Conservation (phyloP, 2,888 invertebrate genomes). For the Hemicrepidius hirtus region DNA sequence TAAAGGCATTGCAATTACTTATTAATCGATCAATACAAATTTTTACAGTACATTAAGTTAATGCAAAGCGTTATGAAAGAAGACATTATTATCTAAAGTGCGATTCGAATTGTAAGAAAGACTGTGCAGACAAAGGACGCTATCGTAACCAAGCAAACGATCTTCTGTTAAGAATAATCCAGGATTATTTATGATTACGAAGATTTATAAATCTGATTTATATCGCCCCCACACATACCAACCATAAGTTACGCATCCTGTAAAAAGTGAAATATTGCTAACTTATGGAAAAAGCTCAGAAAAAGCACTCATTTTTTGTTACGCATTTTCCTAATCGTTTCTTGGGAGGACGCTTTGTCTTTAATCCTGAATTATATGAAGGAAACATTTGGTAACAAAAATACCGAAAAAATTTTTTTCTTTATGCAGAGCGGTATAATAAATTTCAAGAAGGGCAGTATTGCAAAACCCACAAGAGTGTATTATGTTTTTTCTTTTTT, state of each 20-base stretch:
- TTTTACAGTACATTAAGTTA: neutral
- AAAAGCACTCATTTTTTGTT: constrained; percentile 25
- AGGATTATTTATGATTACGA: constrained; percentile 41
- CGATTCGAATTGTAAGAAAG: neutral
- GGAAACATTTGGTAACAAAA: constrained; percentile 7
- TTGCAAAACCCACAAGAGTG: no score
- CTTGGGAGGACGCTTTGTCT: constrained; percentile 27
- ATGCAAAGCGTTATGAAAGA: constrained; percentile 2
- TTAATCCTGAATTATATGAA: constrained; percentile 29
- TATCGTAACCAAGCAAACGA: constrained; percentile 18
- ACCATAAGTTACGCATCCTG: constrained; percentile 42
- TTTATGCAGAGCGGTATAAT: neutral
- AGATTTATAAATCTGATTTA: constrained; percentile 45
- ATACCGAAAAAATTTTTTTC: neutral
- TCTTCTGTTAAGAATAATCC: constrained; percentile 32
- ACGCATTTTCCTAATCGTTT: constrained; percentile 36
- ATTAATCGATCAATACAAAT: constrained; percentile 2
- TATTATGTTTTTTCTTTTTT: no score
- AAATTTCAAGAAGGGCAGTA: neutral
- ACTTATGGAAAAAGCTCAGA: constrained; percentile 36
- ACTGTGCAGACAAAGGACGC: constrained; percentile 18
- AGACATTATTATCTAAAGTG: constrained; percentile 1
- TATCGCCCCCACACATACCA: constrained; percentile 36
- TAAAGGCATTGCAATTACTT: neutral
- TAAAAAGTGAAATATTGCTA: constrained; percentile 44